These are phyloP conservation scores for Scalopus aquaticus DNA, from an alignment of 2,113 vertebrate species.

Conservation along the genomic window DNA sequence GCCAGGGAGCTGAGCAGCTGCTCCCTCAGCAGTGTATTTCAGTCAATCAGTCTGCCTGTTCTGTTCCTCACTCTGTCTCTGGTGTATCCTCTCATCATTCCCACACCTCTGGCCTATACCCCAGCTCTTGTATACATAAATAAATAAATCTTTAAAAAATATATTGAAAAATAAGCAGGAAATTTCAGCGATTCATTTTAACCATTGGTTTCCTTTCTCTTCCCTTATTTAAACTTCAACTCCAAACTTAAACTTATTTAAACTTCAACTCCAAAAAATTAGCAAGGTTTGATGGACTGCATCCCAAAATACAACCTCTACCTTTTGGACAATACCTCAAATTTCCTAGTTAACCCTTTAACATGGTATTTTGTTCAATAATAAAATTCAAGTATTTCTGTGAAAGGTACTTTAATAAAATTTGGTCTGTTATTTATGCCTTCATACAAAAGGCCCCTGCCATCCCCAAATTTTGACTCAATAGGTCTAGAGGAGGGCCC, in stretches of 20 bases:
- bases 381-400: slow-evolving; percentile 40
- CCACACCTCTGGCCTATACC: too few species aligned
- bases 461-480: background rate
- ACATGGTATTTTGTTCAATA: background rate
- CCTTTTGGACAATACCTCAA: background rate
- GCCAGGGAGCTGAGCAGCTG: too few species aligned
- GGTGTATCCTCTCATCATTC: too few species aligned
- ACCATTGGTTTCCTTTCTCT: background rate
- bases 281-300: background rate
- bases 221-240: slow-evolving; percentile 20
- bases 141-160: too few species aligned
- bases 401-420: background rate
- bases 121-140: too few species aligned
- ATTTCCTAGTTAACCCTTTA: background rate
- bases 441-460: background rate
- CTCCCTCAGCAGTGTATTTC: too few species aligned
- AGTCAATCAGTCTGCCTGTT: too few species aligned
- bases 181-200: background rate
- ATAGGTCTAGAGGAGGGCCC: background rate
- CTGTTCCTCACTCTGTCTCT: too few species aligned
- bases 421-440: background rate
- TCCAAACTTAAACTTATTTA: too few species aligned
- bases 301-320: background rate
- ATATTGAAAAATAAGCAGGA: too few species aligned
- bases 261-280: background rate